Percentiles rank a stretch among this genome's conserved stretches.
Evolutionary conservation across 2,888 invertebrate species (phyloP).

Genomic region (Hirtodrosophila trivittata): DNA sequence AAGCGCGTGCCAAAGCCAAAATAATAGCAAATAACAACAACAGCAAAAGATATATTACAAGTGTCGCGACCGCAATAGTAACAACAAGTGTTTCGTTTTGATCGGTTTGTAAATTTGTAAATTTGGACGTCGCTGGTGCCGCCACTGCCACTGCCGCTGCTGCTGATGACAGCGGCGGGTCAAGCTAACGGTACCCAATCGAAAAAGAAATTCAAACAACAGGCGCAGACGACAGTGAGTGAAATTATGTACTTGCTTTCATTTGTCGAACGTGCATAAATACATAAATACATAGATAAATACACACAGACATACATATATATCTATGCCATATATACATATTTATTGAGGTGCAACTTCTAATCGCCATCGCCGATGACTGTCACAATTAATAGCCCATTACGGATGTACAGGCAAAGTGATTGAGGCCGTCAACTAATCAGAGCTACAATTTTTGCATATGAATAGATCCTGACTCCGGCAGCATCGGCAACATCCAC

Average conservation of each 20-base stretch:
- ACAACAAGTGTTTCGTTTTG: constrained; percentile 51
- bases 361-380: constrained; percentile 22
- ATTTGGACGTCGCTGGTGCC: constrained; percentile 21
- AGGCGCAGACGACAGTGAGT: constrained; percentile 60
- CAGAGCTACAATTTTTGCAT: constrained; percentile 38
- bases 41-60: constrained; percentile 27
- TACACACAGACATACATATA: constrained; percentile 16
- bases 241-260: constrained; percentile 64
- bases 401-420: constrained; percentile 21
- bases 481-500: constrained; percentile 6
- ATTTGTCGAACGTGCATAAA: constrained; percentile 45
- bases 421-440: constrained; percentile 15
- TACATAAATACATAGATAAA: not conserved
- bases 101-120: constrained; percentile 33
- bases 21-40: constrained; percentile 21
- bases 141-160: constrained; percentile 28
- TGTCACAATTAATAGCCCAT: constrained; percentile 33
- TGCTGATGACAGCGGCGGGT: constrained; percentile 55
- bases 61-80: constrained; percentile 39
- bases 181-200: constrained; percentile 67
- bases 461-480: constrained; percentile 11
- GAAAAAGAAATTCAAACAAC: constrained; percentile 68
- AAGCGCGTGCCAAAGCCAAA: constrained; percentile 50
- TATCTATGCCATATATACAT: constrained; percentile 8
- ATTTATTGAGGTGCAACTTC: too few relatives aligned